phyloP scores from a whole-genome alignment of 2,888 invertebrate genomes.

The Cantharis rufa region DNA sequence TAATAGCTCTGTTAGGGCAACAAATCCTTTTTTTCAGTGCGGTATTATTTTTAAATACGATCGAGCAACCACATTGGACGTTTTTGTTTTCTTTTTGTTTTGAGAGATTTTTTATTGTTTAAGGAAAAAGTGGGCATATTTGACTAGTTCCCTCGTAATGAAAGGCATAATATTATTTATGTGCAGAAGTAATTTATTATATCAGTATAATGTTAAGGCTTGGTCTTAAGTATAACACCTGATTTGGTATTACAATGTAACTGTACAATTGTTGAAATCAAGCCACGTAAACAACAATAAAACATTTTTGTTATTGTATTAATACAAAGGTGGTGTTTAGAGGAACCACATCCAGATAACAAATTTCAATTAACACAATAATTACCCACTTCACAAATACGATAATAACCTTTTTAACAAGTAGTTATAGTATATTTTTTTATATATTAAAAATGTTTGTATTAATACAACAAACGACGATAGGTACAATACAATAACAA shows the following conservation, averaged over 20 bases:
- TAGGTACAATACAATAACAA: conserved; percentile 14
- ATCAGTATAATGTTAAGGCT: conserved; percentile 58
- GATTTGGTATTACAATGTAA: conserved; percentile 54
- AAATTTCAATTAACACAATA: background rate
- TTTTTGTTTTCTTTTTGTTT: no score
- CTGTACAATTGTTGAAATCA: conserved; percentile 51
- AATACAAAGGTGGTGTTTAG: conserved; percentile 1
- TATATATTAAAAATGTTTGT: conserved; percentile 14
- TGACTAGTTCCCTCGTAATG: background rate
- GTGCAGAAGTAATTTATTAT: conserved; percentile 57
- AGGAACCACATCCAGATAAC: background rate
- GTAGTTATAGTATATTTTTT: background rate
- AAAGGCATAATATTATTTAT: conserved; percentile 13
- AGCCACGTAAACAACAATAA: conserved; percentile 22
- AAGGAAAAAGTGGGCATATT: background rate
- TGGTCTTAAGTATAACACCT: conserved; percentile 59
- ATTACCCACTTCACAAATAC: background rate
- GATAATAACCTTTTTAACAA: background rate
- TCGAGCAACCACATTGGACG: no score
- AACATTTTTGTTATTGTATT: conserved; percentile 1
- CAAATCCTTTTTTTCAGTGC: no score
- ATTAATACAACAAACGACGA: conserved; percentile 24
- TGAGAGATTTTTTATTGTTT: no score
- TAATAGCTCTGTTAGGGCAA: no score
- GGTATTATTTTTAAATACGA: no score